A percentile compares a stretch with the other conserved stretches of the same genome.
These are phyloP conservation scores for Euglossa dilemma DNA, from an alignment of 1,140 invertebrate genomes.

Conservation along the genomic window DNA sequence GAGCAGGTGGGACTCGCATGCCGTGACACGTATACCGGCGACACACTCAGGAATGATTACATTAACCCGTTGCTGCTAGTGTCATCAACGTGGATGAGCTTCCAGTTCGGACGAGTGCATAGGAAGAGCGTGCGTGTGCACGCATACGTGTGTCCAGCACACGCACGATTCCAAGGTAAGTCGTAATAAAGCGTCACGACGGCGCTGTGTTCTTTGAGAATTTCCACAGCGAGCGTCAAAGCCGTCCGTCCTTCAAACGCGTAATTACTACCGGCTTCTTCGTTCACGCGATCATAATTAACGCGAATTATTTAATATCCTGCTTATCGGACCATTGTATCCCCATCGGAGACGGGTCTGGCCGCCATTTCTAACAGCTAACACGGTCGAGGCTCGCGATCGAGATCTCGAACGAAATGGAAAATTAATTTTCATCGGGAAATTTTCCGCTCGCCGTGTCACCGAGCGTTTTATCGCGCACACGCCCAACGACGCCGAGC, in stretches of 20 bases:
- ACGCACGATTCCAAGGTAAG: conserved; percentile 16
- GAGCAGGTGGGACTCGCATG: conserved; percentile 49
- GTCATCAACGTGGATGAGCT: conserved; percentile 50
- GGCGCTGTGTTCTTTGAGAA: conserved; percentile 25
- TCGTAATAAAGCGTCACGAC: conserved; percentile 8
- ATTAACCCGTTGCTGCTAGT: conserved; percentile 51
- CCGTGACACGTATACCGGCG: conserved; percentile 52
- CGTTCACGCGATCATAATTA: conserved; percentile 26
- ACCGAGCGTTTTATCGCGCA: conserved; percentile 13
- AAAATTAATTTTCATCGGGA: conserved; percentile 50
- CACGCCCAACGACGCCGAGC: neutral
- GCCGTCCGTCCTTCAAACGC: conserved; percentile 20
- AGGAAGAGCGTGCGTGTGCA: conserved; percentile 21
- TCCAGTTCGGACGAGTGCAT: conserved; percentile 14
- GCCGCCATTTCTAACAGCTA: neutral
- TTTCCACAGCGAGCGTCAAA: conserved; percentile 39
- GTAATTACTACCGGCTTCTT: conserved; percentile 27
- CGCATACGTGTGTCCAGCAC: conserved; percentile 42
- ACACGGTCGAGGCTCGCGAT: neutral
- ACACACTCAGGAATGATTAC: conserved; percentile 62
- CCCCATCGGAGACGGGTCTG: too few relatives aligned
- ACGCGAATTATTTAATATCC: conserved; percentile 13
- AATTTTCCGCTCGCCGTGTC: conserved; percentile 40
- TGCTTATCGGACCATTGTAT: neutral
- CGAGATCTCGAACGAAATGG: neutral